These are phyloP conservation scores for Heteractis magnifica DNA, from an alignment of 92 coral and sea anemone genomes.

Conservation along the genomic window DNA sequence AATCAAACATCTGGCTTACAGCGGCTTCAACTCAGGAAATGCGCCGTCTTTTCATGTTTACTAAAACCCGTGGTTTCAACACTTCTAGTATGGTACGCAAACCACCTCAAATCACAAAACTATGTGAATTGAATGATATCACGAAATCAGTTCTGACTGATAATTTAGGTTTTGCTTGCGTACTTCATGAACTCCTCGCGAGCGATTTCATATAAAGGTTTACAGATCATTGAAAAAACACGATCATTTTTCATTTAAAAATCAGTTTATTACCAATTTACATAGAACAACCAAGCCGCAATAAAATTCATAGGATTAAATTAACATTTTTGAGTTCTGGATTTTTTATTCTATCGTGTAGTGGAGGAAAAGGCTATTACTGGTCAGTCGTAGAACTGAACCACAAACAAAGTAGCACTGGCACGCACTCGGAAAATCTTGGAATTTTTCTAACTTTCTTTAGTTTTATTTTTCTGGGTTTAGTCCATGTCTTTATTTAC, in stretches of 20 bases:
- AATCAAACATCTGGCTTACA: neutral
- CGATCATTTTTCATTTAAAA: neutral
- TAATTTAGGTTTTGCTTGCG: neutral
- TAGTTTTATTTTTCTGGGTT: neutral
- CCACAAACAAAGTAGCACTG: neutral
- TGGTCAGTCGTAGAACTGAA: neutral
- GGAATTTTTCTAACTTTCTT: neutral
- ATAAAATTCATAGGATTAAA: conserved; percentile 5
- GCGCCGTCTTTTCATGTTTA: neutral
- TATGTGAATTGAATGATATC: neutral
- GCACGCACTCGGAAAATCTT: neutral
- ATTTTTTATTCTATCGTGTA: neutral
- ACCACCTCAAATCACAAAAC: neutral
- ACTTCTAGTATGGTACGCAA: neutral
- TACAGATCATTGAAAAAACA: neutral
- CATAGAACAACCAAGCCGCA: conserved; percentile 5
- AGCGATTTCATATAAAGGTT: neutral
- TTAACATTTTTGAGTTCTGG: conserved; percentile 10
- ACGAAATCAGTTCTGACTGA: neutral
- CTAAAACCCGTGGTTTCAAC: neutral
- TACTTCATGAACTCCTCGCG: neutral
- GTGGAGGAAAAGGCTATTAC: neutral
- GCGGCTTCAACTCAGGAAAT: neutral
- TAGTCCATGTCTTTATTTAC: conserved; percentile 6
- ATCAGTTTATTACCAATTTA: conserved; percentile 35